These are phyloP conservation scores for Carettochelys insculpta DNA, from an alignment of 2,113 vertebrate genomes.

Conservation along the genomic window DNA sequence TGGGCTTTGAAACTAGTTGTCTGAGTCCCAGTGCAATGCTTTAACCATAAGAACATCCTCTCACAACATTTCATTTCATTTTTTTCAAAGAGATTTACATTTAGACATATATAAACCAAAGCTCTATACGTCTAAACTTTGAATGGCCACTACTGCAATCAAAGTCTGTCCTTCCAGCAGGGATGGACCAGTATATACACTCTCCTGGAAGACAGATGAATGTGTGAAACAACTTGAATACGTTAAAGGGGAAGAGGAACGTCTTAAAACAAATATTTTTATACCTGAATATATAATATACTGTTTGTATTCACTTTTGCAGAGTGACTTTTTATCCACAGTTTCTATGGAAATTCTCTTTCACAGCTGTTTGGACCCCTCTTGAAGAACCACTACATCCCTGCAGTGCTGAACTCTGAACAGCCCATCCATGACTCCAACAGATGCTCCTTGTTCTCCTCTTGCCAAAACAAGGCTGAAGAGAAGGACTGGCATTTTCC, in stretches of 20 bases:
- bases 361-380: background rate
- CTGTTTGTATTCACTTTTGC: background rate
- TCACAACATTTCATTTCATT: background rate
- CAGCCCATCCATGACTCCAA: background rate
- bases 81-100: background rate
- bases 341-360: background rate
- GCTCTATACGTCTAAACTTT: background rate
- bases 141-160: background rate
- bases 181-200: background rate
- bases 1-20: background rate
- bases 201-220: background rate
- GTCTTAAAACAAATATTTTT: background rate
- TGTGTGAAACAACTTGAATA: background rate
- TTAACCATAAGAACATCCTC: background rate
- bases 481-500: rapidly evolving
- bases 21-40: background rate
- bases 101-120: background rate
- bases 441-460: background rate
- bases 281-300: background rate
- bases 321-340: background rate
- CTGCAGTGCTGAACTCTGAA: slow-evolving; percentile 14
- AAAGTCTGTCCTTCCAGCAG: background rate
- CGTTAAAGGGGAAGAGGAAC: background rate
- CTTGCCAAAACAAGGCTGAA: background rate
- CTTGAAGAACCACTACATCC: background rate